Percentiles rank a stretch among this genome's conserved stretches.
Evolutionary conservation across 2,113 vertebrate species (phyloP).

Genomic region (Corvus hawaiiensis): DNA sequence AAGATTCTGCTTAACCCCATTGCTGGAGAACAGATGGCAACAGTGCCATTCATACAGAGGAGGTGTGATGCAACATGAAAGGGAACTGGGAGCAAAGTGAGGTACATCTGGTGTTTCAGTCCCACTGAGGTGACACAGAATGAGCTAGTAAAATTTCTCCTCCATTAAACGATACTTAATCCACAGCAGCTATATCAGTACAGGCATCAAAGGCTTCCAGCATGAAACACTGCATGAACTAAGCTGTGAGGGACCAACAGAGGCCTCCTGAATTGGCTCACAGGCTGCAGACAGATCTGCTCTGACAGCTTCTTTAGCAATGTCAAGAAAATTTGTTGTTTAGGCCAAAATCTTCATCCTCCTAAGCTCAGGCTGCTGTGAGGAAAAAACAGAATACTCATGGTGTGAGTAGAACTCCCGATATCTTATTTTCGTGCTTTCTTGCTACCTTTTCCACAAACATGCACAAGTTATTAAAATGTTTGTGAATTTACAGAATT

Average conservation of each 20-base stretch:
- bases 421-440: not conserved
- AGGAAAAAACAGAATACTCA: not conserved
- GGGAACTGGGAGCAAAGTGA: not conserved
- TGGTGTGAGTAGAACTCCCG: not conserved
- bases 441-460: not conserved
- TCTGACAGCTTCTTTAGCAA: not conserved
- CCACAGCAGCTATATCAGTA: not conserved
- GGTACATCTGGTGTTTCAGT: not conserved
- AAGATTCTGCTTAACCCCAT: not conserved
- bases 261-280: not conserved
- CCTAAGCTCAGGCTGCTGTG: not conserved
- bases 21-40: not conserved
- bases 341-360: not conserved
- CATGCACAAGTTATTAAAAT: not conserved
- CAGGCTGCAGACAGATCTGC: not conserved
- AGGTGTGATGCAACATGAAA: not conserved
- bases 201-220: not conserved
- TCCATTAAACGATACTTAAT: not conserved
- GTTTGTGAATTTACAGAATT: not conserved
- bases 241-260: not conserved
- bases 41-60: rapidly evolving
- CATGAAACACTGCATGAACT: not conserved
- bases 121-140: not conserved
- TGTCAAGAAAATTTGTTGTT: not conserved
- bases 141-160: not conserved